Evolutionary conservation across 2,797 vertebrate species (phyloP).

Genomic region (Cheirogaleus major): DNA sequence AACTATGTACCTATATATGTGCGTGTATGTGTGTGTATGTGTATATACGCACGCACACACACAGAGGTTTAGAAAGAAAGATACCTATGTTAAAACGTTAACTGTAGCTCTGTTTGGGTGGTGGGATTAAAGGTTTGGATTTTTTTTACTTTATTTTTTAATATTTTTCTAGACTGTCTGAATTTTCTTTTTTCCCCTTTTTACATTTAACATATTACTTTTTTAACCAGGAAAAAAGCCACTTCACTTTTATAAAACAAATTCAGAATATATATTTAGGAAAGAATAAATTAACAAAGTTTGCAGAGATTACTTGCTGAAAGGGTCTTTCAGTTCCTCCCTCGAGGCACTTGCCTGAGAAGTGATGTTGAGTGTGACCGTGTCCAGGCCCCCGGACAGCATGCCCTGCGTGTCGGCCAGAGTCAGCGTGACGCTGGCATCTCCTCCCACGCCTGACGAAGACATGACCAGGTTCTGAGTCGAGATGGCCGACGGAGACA

Average conservation of each 20-base stretch:
- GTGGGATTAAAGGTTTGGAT: not conserved
- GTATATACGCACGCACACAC: too few species aligned
- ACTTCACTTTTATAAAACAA: not conserved
- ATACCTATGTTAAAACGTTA: accelerated
- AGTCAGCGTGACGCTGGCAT: constrained; percentile 95
- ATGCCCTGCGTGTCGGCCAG: constrained; percentile 96
- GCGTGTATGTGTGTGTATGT: not conserved
- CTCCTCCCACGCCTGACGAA: constrained; percentile 90
- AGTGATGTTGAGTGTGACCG: constrained; percentile 94
- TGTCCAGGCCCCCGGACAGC: constrained; percentile 91
- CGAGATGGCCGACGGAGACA: constrained; percentile 90
- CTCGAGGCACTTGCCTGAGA: constrained; percentile 84
- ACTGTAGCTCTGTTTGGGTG: accelerated
- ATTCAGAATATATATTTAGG: accelerated
- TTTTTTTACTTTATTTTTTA: not conserved
- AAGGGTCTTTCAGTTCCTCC: not conserved
- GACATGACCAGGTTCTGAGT: constrained; percentile 96
- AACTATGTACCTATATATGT: accelerated
- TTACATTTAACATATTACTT: not conserved
- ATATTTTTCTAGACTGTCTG: not conserved
- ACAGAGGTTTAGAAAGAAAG: not conserved
- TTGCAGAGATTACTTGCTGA: not conserved
- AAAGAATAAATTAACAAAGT: not conserved
- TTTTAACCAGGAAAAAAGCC: not conserved
- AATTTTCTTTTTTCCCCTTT: not conserved